Evolutionary conservation across 2,888 invertebrate species (phyloP).

Genomic region (Mesochorus sp.): DNA sequence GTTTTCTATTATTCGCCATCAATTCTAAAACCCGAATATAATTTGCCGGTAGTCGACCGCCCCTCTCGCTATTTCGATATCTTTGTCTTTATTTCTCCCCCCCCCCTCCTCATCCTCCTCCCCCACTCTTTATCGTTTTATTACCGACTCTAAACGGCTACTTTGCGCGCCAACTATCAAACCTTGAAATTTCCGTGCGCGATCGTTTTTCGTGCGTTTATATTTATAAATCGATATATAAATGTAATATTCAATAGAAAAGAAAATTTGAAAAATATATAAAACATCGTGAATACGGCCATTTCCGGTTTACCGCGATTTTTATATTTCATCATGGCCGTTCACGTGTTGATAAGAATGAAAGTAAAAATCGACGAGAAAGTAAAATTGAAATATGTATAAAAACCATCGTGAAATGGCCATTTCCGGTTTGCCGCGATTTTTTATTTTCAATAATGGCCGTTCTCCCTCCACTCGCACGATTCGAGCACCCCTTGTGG

Average conservation of each 20-base stretch:
- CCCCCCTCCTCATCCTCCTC: neutral
- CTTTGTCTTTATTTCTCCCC: neutral
- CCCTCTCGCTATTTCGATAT: slow-evolving; percentile 22
- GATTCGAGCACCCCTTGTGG: slow-evolving; percentile 29
- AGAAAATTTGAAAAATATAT: slow-evolving; percentile 28
- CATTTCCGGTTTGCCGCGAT: slow-evolving; percentile 65
- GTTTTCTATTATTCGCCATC: slow-evolving; percentile 35
- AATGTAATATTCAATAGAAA: neutral
- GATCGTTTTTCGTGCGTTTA: neutral
- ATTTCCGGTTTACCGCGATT: slow-evolving; percentile 66
- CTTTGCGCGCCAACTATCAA: slow-evolving; percentile 66
- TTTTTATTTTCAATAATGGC: slow-evolving; percentile 60
- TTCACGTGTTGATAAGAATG: no score
- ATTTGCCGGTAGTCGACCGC: slow-evolving; percentile 46
- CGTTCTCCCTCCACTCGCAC: slow-evolving; percentile 3
- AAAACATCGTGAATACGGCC: slow-evolving; percentile 11
- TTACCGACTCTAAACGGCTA: slow-evolving; percentile 10
- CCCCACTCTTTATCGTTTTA: neutral
- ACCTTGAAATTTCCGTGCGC: slow-evolving; percentile 6
- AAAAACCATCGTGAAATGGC: no score
- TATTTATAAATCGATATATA: no score
- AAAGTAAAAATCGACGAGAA: neutral
- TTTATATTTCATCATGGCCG: slow-evolving; percentile 55
- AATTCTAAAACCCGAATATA: slow-evolving; percentile 53
- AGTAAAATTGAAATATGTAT: no score